A percentile compares a stretch with the other conserved stretches of the same genome.
phyloP scores from a whole-genome alignment of 2,888 invertebrate species.

The Plusia festucae region DNA sequence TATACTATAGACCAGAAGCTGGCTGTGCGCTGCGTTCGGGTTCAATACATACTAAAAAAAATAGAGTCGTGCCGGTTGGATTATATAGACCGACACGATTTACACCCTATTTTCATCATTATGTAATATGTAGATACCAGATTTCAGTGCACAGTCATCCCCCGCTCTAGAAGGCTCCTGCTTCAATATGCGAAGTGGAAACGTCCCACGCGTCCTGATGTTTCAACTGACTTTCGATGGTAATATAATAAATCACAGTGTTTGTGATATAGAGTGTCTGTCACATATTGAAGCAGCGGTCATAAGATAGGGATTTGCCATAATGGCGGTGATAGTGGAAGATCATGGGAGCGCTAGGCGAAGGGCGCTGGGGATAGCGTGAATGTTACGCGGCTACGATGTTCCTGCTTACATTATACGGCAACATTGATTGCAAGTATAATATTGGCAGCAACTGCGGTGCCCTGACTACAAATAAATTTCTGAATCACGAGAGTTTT shows the following conservation, averaged over 20 bases:
- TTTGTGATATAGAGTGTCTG: conserved; percentile 59
- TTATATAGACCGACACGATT: conserved; percentile 19
- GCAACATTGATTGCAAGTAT: conserved; percentile 38
- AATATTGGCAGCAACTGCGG: conserved; percentile 63
- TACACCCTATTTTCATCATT: conserved; percentile 12
- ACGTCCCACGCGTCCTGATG: conserved; percentile 42
- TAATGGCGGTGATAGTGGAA: conserved; percentile 83
- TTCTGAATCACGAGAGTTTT: conserved; percentile 65
- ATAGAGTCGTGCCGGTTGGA: conserved; percentile 15
- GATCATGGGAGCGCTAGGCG: conserved; percentile 84
- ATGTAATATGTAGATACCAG: conserved; percentile 18
- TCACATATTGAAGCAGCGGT: conserved; percentile 74
- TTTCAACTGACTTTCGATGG: conserved; percentile 43
- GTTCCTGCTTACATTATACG: conserved; percentile 56
- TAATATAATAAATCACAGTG: conserved; percentile 59
- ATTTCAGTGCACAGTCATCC: conserved; percentile 58
- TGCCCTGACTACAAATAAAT: conserved; percentile 62
- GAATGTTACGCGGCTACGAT: conserved; percentile 62
- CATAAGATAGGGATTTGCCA: conserved; percentile 75
- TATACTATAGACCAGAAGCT: conserved; percentile 76
- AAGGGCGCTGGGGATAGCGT: conserved; percentile 80
- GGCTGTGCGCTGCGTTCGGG: conserved; percentile 46
- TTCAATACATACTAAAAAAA: conserved; percentile 13
- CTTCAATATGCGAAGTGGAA: conserved; percentile 70
- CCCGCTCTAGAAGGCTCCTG: conserved; percentile 69